A percentile compares a stretch with the other conserved stretches of the same genome.
Conservation (phyloP, 1,140 invertebrate species). For the Babylonia areolata region DNA sequence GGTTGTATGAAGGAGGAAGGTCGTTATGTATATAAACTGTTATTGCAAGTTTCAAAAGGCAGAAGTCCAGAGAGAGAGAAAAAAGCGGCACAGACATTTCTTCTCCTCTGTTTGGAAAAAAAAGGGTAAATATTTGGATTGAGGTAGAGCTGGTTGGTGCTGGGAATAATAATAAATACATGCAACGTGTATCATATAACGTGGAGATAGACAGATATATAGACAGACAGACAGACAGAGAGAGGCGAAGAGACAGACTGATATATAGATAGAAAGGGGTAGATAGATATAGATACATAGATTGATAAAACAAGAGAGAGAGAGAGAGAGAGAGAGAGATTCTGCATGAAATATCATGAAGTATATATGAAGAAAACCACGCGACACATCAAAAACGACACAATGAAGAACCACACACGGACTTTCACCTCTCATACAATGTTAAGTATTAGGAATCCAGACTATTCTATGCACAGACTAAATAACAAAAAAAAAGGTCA, state of each 20-base stretch:
- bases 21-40: not conserved
- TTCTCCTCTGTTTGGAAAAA: not conserved
- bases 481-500: too few relatives aligned
- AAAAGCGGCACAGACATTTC: not conserved
- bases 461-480: too few relatives aligned
- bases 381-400: too few relatives aligned
- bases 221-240: not conserved
- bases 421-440: too few relatives aligned
- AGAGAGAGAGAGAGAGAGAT: not conserved
- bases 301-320: not conserved
- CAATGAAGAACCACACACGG: too few relatives aligned
- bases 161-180: not conserved
- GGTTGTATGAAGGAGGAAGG: not conserved
- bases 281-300: not conserved
- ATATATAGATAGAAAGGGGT: not conserved
- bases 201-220: not conserved
- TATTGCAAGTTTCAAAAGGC: slow-evolving; percentile 6
- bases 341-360: too few relatives aligned
- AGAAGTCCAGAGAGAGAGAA: not conserved
- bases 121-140: not conserved
- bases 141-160: slow-evolving; percentile 1
- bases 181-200: not conserved
- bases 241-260: not conserved
- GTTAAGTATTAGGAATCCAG: too few relatives aligned
- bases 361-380: too few relatives aligned